Base-by-base conservation (phyloP, 2,797 vertebrate species). In the Apogon hyalosoma region DNA sequence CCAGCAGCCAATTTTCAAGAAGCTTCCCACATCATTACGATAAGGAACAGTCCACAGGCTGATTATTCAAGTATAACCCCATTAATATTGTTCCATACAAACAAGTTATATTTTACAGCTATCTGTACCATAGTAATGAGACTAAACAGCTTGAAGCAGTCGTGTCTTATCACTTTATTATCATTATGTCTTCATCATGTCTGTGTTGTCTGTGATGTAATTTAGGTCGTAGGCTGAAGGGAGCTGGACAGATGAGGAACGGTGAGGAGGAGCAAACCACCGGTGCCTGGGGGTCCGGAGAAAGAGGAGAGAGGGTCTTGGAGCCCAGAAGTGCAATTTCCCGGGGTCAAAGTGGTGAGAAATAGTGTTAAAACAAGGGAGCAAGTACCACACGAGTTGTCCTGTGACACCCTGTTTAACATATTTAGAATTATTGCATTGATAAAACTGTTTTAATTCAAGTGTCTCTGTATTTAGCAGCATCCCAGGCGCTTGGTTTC, bases 191-290 rank as follows among this genome's bases (percentile, higher is more conserved):
- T 50, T 42, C 36, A 24, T 0, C 45, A 28, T 24, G 2, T 46
- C 18, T 41, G 19, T 39, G 6, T 21, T 58, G 28, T 15, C 11
- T 59, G 14, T 38, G 63, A 50, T 6, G 53, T 31, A 12, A 53
- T 79, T 11, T 33, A 92, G 91, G 90, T 58, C 90, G 90, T 13
- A 77, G 89, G 60, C 78, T 92, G 80, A 92, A 92, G 75, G 91
- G 88, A 73, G 63, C 51, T 0, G 78, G 68, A 21, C 90, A 86
- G 69, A 39, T 57, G 1, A 88, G 80, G 38, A 77, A 48, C 1
- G 83, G 66, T 36, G 88, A 90, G 45, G 88, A 88, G 61, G 86
- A 88, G 51, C 79, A 63, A 7, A 46, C 49, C 14, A 16, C 63
- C 1, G 45, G 66, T 14, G 39, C 49, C 13, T 86, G 87, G 88